phyloP scores from a whole-genome alignment of 2,888 invertebrate genomes.

The Drosophila monieri region DNA sequence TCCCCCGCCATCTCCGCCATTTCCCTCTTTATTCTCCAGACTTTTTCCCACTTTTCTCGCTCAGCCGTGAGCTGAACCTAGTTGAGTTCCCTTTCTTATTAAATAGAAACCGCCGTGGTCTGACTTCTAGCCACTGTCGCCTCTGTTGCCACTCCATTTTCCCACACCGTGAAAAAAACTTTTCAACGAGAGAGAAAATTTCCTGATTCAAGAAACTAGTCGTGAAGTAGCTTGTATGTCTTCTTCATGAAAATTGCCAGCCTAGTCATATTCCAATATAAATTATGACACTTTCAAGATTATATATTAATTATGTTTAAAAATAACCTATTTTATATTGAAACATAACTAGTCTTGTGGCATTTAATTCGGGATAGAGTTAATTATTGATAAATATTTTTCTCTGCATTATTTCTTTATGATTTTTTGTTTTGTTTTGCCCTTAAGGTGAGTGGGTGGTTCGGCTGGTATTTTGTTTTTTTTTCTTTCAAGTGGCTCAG shows the following conservation, averaged over 20 bases:
- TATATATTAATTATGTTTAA: too few relatives aligned
- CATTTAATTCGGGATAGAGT: background rate
- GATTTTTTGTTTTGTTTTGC: background rate
- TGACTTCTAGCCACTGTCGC: slow-evolving; percentile 56
- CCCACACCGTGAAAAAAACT: background rate
- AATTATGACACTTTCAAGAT: background rate
- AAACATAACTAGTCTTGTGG: background rate
- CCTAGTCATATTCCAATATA: background rate
- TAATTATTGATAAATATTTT: background rate
- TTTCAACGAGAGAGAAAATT: background rate
- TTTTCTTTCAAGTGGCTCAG: background rate
- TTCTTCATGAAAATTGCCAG: background rate
- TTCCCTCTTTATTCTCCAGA: slow-evolving; percentile 3
- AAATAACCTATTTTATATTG: background rate
- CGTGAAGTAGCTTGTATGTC: background rate
- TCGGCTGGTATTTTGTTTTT: background rate
- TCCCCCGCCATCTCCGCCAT: background rate
- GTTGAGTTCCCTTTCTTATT: slow-evolving; percentile 35
- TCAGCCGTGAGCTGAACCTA: slow-evolving; percentile 33
- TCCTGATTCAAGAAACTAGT: background rate
- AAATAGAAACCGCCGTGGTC: slow-evolving; percentile 48
- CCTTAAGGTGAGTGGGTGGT: slow-evolving; percentile 7
- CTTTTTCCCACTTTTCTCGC: slow-evolving; percentile 22
- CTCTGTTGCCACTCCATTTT: slow-evolving; percentile 42
- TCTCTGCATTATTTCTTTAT: background rate